Conservation (phyloP, 2,797 vertebrate species). For the Sebastes minor region DNA sequence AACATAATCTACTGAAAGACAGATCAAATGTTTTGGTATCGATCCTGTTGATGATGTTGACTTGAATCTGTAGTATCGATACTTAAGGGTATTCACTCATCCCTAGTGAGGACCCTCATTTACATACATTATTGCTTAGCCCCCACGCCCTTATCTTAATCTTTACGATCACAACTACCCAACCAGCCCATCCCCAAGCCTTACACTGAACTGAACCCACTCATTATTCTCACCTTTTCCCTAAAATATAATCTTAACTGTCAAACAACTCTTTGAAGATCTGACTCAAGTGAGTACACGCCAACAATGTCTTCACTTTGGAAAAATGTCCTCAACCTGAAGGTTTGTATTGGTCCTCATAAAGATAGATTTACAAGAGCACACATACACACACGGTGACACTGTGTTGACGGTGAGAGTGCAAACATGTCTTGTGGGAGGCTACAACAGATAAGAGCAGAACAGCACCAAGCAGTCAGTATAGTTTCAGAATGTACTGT, state of each 20-base stretch:
- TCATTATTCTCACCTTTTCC: neutral
- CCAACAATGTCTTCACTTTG: neutral
- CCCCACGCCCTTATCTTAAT: neutral
- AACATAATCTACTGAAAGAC: neutral
- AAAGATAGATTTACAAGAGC: neutral
- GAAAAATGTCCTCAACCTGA: neutral
- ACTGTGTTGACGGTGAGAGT: constrained; percentile 3
- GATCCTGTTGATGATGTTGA: no score
- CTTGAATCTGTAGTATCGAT: neutral
- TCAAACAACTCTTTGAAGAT: neutral
- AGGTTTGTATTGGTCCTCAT: neutral
- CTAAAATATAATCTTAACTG: neutral
- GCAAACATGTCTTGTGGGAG: constrained; percentile 47
- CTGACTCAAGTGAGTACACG: neutral
- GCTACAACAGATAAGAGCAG: constrained; percentile 33
- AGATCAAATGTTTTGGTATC: neutral
- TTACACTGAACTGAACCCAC: neutral
- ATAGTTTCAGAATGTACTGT: constrained; percentile 6
- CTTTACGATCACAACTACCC: neutral
- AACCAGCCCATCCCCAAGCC: neutral
- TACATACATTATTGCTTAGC: neutral
- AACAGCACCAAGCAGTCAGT: neutral
- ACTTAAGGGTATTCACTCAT: neutral
- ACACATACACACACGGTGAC: neutral
- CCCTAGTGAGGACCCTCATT: neutral